Base-by-base conservation (phyloP, 64 coral and sea anemone species). In the Actinia tenebrosa region DNA sequence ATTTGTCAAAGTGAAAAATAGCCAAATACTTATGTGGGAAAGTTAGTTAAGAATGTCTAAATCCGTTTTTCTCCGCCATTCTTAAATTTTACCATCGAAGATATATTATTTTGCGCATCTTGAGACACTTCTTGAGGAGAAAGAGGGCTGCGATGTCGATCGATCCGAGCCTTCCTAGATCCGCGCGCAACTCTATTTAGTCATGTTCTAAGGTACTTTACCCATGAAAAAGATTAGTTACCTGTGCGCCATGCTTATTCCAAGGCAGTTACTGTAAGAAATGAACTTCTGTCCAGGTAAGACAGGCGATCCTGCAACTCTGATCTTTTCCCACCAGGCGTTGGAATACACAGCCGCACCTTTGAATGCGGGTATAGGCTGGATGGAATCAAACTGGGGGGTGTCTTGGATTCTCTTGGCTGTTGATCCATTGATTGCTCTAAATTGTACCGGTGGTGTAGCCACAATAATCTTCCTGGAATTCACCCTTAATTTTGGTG, bases 241-340 rank as follows among this genome's bases (percentile, higher is more conserved):
- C 94, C 94, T 92, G 52, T 95, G 88, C 16, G 94, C 90, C 87
- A 95, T 72, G n/a, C 89, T 92, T 18, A 45, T 83, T 84, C 94
- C 94, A 71, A 95, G 62, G 25, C 94, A 95, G 50, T 95, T 87
- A 60, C 94, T 92, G 54, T 92, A 87, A 0, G 94, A 95, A 22
- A 95, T 89, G 27, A 92, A 95, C 78, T 92, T 92, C 79, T 95
- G 94, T 55, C 94, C 91, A n/a, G 94, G 90, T 83, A 86, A 60
- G 2, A 94, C 58, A 16, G 77, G 80, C 17, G 80, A 64, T 54
- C 86, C 89, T 30, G 78, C 89, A 16, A 91, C 71, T 15, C 87
- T 63, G 9, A 91, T 86, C 11, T 90, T 89, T 59, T 92, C 77
- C 94, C 94, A 95, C 94, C 94, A 95, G 5, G 94, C 94, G 30